Evolutionary conservation across 2,797 vertebrate genomes (phyloP), one percentile per base, ranked within the genome.

Genomic region (Mus spretus): DNA sequence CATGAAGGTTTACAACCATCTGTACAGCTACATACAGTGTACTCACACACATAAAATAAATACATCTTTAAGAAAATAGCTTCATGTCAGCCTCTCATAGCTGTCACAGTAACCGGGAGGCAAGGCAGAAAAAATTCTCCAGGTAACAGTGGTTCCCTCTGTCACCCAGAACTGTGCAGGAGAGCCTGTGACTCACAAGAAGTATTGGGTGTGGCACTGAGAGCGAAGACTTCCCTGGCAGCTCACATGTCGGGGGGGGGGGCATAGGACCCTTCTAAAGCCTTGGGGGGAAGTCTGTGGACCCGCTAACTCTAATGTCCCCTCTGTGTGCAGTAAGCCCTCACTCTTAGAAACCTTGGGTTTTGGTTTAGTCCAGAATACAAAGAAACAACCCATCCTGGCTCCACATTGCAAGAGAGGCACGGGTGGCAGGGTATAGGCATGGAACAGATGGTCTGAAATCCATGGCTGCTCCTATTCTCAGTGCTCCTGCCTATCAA

Each of bases 131-230:
- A 34, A 50, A 19, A n/a, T 37, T 4, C 40, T 53, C 80, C 70
- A 19, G 1, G 9, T 22, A 22, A 9, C 0, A 4, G 79, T 0
- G 22, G 9, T 28, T 47, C 17, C 57, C 14, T 0, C 9, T 34
- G 40, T 4, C 31, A 0, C 6, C 22, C 47, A 83, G 82, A 92
- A 14, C 31, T 13, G 6, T 55, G 2, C 26, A 19, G 50, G 34
- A 15, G n/a, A 59, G 28, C 88, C 55, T 50, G 24, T 22, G 0
- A 44, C 6, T 34, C 70, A 70, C 81, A 6, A 19, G 26, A n/a
- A 34, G 47, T 31, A 55, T 8, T n/a, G 47, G 9, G 20, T 40
- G 13, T 13, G 19, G 85, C 80, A 12, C 8, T 20, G 2, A 77
- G 22, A 40, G 2, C 28, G 0, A 57, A 24, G 1, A 22, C 3